Evolutionary conservation across 2,113 vertebrate genomes (phyloP), one percentile per base, ranked within the genome.

Genomic region (Scomber japonicus): DNA sequence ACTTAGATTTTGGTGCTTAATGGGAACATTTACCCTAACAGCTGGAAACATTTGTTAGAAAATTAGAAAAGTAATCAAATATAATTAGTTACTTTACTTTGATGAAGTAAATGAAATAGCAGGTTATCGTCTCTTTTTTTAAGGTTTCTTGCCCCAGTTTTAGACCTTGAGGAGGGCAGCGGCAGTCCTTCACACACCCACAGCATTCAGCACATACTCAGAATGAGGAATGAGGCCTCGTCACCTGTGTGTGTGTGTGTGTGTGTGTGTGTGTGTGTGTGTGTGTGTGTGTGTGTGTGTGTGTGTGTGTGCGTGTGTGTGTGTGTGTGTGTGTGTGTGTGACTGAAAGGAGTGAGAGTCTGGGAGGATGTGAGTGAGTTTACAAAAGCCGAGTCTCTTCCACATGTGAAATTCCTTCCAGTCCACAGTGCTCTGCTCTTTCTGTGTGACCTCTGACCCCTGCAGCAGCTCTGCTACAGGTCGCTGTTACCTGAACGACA

Each of bases 371-470:
- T 51, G 66, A 61, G 61, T 51, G 66, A 61, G 44, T 51, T 51
- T 64, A 62, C 66, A 24, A 49, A 83, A 60, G 24, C 74, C 0
- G 31, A 73, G 72, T 93, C 44, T 16, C 85, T 67, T 81, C 82
- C 69, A 75, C 62, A 1, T 88, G 92, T 86, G 86, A 94, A 89
- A 94, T 93, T 91, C 86, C 88, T 40, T 8, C 13, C 44, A 0
- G 55, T 0, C 11, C 46, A 1, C 24, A 27, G 24, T 27, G 61
- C 0, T 27, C 24, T 27, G 16, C n/a, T 65, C 54, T 49, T 84
- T 61, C 73, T 64, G 76, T 75, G 70, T 73, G 75, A 83, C 74
- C 76, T 80, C 48, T 71, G 67, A 77, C 11, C 61, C 31, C 76
- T 31, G 13, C 53, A 68, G 11, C 27, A 68, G 11, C 27, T 62